Evolutionary conservation across 2,888 invertebrate species (phyloP), one percentile per base, ranked within the genome.

Genomic region (Thalpophila matura): DNA sequence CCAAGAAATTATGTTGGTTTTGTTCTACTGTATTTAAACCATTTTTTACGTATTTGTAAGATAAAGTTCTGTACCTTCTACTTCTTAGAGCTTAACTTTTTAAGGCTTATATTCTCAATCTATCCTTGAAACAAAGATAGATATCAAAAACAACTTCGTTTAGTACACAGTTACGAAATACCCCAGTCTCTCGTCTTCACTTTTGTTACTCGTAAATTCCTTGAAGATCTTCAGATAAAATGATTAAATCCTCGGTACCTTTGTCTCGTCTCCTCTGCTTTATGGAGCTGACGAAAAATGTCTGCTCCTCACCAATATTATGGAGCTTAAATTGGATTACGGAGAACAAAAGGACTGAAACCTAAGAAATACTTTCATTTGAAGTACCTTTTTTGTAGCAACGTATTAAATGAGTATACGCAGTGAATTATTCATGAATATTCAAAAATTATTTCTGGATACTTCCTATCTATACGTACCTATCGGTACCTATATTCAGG

Each of bases 201-300:
- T 72, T 76, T 76, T 79, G 79, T 76, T 67, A 49, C 55, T 80
- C 62, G 59, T 60, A 63, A 77, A 66, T 63, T 62, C 59, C 67
- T 57, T 57, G 16, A 55, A 77, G 67, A 77, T 57, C 49, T 59
- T 60, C 62, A 51, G 69, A 67, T 77, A 64, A 80, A 76, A 63
- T 80, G 60, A 76, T 73, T 72, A 74, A 80, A 80, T 56, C 46
- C 46, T 45, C 49, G 12, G 43, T 63, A 45, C 77, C 67, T 77
- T 80, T 76, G 80, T 76, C 74, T 67, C 49, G 50, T 29, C 42
- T 20, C 27, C 50, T 49, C 79, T 66, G 43, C 54, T 76, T 79
- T 77, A 77, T 60, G 33, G 29, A n/a, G 29, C 42, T 62, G 49
- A 43, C 55, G 56, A 60, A 62, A 79, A 75, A 76, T 71, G 35